These are phyloP conservation scores for Herpetotheres cachinnans DNA, from an alignment of 2,113 vertebrate species.

Conservation along the genomic window DNA sequence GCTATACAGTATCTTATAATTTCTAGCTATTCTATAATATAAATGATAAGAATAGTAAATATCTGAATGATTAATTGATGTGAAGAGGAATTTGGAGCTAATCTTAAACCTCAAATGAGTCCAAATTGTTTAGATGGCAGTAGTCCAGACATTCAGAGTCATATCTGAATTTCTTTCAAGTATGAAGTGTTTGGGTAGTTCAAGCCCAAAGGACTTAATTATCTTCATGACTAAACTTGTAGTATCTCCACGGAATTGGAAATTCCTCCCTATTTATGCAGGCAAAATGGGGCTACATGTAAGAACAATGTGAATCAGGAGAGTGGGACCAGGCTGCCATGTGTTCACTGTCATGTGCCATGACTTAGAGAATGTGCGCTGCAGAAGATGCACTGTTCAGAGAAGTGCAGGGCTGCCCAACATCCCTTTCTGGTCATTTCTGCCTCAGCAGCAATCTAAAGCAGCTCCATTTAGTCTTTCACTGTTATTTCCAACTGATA, in stretches of 20 bases:
- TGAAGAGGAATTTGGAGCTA: conserved; percentile 37
- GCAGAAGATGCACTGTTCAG: not conserved
- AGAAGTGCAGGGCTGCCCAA: not conserved
- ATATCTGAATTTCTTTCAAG: conserved; percentile 63
- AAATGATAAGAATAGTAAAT: conserved; percentile 11
- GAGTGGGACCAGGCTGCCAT: not conserved
- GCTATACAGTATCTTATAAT: not conserved
- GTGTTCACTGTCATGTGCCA: not conserved
- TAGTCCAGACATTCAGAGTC: conserved; percentile 40
- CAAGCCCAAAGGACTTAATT: conserved; percentile 64
- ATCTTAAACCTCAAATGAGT: conserved; percentile 44
- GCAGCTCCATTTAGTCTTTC: not conserved
- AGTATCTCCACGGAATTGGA: conserved; percentile 44
- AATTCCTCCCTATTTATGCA: conserved; percentile 50
- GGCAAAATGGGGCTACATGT: conserved; percentile 34
- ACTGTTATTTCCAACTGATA: not conserved
- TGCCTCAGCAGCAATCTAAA: not conserved
- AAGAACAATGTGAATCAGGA: conserved; percentile 37
- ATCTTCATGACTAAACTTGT: conserved; percentile 64
- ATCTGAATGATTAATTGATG: conserved; percentile 42
- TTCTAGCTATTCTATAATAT: not conserved
- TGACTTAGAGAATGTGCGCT: not conserved
- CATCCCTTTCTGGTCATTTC: not conserved
- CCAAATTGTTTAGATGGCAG: conserved; percentile 51
- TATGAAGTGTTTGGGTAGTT: conserved; percentile 54